Conservation (phyloP, 2,797 vertebrate genomes). For the Helostoma temminkii region DNA sequence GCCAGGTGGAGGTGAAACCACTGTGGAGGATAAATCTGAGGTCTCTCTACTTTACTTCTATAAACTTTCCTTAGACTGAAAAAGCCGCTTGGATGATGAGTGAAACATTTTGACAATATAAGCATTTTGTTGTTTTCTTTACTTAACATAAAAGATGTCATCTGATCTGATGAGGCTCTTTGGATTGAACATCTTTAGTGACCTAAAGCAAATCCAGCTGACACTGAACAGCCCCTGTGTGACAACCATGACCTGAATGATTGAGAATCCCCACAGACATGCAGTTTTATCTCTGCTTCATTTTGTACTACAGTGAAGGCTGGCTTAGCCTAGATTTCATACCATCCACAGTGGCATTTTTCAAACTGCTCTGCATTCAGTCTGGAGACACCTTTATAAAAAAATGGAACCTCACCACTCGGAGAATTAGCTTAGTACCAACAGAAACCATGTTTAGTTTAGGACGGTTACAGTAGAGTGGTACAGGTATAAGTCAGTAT, state of each 20-base stretch:
- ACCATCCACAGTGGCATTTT: neutral
- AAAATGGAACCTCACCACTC: slow-evolving; percentile 6
- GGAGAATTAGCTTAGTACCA: neutral
- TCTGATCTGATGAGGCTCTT: neutral
- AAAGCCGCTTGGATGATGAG: too few relatives aligned
- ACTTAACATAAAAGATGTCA: too few relatives aligned
- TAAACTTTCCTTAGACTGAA: too few relatives aligned
- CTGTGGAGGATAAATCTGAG: too few relatives aligned
- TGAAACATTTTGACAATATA: too few relatives aligned
- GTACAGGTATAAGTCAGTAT: neutral
- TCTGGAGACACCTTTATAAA: slow-evolving; percentile 7
- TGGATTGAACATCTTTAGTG: neutral
- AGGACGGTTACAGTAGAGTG: neutral
- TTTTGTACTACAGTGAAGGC: neutral
- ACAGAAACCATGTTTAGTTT: neutral
- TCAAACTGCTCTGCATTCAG: neutral
- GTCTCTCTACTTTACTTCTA: too few relatives aligned
- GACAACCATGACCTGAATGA: too few relatives aligned
- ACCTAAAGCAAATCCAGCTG: neutral
- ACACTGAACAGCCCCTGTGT: neutral
- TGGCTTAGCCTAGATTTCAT: neutral
- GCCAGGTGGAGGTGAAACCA: too few relatives aligned
- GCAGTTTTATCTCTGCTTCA: neutral
- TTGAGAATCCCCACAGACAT: neutral
- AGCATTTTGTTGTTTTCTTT: too few relatives aligned